Evolutionary conservation across 2,888 invertebrate species (phyloP).

Genomic region (Anthoptus insignis): DNA sequence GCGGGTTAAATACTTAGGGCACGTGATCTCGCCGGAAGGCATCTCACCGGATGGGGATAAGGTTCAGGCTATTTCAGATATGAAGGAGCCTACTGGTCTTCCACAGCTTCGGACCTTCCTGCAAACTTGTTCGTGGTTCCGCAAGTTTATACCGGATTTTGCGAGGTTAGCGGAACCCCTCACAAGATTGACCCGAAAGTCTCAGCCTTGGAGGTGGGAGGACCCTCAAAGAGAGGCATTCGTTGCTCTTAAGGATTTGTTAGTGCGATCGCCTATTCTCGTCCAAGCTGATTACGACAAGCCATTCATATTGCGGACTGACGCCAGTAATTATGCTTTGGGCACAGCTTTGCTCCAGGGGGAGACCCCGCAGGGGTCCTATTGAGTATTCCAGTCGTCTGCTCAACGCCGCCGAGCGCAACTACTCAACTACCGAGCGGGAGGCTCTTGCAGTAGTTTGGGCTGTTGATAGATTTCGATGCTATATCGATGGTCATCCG

Average conservation of each 20-base stretch:
- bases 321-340: constrained; percentile 54
- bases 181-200: constrained; percentile 53
- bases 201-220: constrained; percentile 54
- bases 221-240: constrained; percentile 38
- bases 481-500: constrained; percentile 60
- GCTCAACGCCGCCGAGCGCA: constrained; percentile 54
- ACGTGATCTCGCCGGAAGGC: constrained; percentile 47
- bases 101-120: constrained; percentile 47
- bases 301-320: constrained; percentile 55
- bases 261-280: constrained; percentile 50
- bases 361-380: constrained; percentile 45
- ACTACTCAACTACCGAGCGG: constrained; percentile 66
- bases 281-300: constrained; percentile 48
- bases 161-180: constrained; percentile 52
- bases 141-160: constrained; percentile 52
- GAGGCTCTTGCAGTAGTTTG: constrained; percentile 54
- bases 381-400: constrained; percentile 50
- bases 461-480: constrained; percentile 59
- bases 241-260: constrained; percentile 28
- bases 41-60: constrained; percentile 42
- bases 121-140: constrained; percentile 57
- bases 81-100: constrained; percentile 40
- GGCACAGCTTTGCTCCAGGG: constrained; percentile 54
- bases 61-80: constrained; percentile 38
- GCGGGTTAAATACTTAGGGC: constrained; percentile 45